Evolutionary conservation across 1,140 invertebrate species (phyloP), one percentile per base, ranked within the genome.

Genomic region (Parasteatoda tepidariorum): DNA sequence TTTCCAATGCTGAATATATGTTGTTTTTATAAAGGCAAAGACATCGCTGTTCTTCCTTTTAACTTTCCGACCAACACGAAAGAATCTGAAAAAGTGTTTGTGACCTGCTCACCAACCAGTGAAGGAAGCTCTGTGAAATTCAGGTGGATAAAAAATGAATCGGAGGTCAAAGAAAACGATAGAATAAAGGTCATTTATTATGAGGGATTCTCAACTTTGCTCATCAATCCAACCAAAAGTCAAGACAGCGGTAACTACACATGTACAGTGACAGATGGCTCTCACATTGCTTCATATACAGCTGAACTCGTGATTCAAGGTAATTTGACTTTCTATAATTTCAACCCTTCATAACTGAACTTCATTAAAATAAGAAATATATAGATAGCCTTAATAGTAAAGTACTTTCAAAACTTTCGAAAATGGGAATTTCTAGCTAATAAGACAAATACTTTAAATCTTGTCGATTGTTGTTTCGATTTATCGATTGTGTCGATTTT

Each of bases 261-360:
- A 0, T 90, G 89, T 84, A 86, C 87, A 26, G 88, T 88, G 22
- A 87, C 84, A 64, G 89, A 89, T 76, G 84, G 86, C 6, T 88
- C 87, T 15, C 88, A 87, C 1, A 86, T 85, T 9, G 87, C 84
- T 0, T 88, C 85, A 79, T 88, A 87, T 81, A 88, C 89, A 6
- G 87, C 89, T 5, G 57, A 84, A 2, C 84, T 90, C 13, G 86
- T 88, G 57, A 88, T 90, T 15, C 86, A 89, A 85, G 89, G 89
- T 90, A 87, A 87, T 84, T 26, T 38, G 13, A 55, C 33, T 75
- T 62, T 33, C n/a, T n/a, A n/a, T n/a, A n/a, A n/a, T n/a, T n/a
- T n/a, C n/a, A n/a, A n/a, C n/a, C n/a, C n/a, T n/a, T n/a, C n/a
- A n/a, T n/a, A n/a, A n/a, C n/a, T n/a, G n/a, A n/a, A n/a, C n/a